phyloP scores from a whole-genome alignment of 2,797 vertebrate genomes.

The Rhabdomys pumilio region DNA sequence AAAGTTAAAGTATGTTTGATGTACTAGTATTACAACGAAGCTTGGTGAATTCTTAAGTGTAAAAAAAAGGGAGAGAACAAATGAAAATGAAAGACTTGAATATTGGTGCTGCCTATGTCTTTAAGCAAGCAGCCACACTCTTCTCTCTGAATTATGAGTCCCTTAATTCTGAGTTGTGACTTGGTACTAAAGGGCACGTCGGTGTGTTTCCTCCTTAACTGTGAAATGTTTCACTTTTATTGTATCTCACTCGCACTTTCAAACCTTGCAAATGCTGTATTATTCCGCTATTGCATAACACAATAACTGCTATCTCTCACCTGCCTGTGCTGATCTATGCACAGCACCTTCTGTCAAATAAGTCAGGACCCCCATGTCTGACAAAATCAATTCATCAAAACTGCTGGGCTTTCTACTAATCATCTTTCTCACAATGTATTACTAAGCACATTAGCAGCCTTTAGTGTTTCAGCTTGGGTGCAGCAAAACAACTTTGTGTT shows the following conservation, averaged over 20 bases:
- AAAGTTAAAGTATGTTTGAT: background rate
- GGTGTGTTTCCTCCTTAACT: conserved; percentile 69
- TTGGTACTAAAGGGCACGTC: conserved; percentile 75
- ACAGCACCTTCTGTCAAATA: conserved; percentile 82
- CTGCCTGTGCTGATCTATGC: conserved; percentile 81
- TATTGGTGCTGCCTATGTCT: conserved; percentile 17
- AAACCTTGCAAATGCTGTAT: conserved; percentile 78
- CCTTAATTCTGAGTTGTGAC: conserved; percentile 74
- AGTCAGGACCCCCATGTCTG: conserved; percentile 78
- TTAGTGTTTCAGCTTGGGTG: conserved; percentile 76
- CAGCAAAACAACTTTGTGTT: conserved; percentile 72
- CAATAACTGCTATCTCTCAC: conserved; percentile 83
- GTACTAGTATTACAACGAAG: conserved; percentile 1
- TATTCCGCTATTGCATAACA: conserved; percentile 82
- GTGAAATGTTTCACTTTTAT: conserved; percentile 83
- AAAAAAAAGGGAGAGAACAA: background rate
- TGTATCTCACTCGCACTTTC: conserved; percentile 78
- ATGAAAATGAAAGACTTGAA: background rate
- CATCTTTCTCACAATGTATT: conserved; percentile 66
- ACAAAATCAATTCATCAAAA: conserved; percentile 83
- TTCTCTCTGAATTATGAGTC: conserved; percentile 54
- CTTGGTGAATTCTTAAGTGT: background rate
- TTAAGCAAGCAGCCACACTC: conserved; percentile 38
- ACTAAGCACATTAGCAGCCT: conserved; percentile 67
- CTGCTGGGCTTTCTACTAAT: conserved; percentile 71